A percentile compares a stretch with the other conserved stretches of the same genome.
Evolutionary conservation across 2,888 invertebrate species (phyloP).

Genomic region (Cephus pulcher): DNA sequence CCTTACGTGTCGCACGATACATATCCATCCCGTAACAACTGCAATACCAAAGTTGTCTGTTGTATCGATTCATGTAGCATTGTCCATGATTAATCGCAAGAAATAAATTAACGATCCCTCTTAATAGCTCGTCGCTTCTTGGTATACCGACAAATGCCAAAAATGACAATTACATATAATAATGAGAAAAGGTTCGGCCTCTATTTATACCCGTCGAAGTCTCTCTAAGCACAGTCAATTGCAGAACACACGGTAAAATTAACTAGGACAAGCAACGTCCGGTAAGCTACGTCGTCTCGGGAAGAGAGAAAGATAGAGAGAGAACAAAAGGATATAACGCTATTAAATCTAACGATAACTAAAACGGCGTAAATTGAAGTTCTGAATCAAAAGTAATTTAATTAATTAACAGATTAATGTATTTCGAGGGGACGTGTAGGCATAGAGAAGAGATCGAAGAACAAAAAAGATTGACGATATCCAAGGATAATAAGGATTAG

Average conservation of each 20-base stretch:
- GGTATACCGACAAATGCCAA: background rate
- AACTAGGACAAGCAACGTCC: slow-evolving; percentile 11
- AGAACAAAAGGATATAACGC: background rate
- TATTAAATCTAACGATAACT: slow-evolving; percentile 8
- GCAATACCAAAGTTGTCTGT: background rate
- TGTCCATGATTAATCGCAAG: background rate
- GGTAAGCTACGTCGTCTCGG: slow-evolving; percentile 5
- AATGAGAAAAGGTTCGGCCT: background rate
- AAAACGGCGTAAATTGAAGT: slow-evolving; percentile 5
- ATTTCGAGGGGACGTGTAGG: background rate
- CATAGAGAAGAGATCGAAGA: background rate
- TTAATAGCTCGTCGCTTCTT: background rate
- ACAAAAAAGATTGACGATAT: background rate
- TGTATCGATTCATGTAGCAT: background rate
- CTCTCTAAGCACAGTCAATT: slow-evolving; percentile 22
- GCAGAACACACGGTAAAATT: slow-evolving; percentile 18
- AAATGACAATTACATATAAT: background rate
- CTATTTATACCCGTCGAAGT: slow-evolving; percentile 1
- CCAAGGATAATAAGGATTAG: background rate
- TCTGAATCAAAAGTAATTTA: slow-evolving; percentile 11
- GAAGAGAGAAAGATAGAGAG: background rate
- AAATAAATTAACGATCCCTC: background rate
- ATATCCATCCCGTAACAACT: background rate
- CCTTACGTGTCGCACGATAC: background rate
- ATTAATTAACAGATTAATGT: slow-evolving; percentile 9